These are phyloP conservation scores for Arothron firmamentum DNA, from an alignment of 2,113 vertebrate species.

Conservation along the genomic window DNA sequence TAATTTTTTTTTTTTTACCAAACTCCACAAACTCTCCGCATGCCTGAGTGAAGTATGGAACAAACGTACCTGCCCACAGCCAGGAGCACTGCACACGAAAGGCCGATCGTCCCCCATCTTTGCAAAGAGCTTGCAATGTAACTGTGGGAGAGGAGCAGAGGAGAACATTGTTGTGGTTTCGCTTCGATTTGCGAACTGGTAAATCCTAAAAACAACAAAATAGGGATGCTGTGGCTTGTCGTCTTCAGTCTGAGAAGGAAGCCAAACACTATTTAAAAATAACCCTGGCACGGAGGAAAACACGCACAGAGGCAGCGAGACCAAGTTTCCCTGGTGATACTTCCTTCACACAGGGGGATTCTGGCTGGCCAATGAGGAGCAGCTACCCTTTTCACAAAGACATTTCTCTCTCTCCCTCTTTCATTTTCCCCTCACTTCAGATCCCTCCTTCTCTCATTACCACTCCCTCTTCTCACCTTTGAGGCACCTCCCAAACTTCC, in stretches of 20 bases:
- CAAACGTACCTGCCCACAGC: slow-evolving; percentile 95
- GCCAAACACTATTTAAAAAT: slow-evolving; percentile 75
- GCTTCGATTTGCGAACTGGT: slow-evolving; percentile 43
- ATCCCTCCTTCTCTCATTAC: slow-evolving; percentile 47
- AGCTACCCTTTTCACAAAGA: slow-evolving; percentile 57
- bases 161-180: slow-evolving; percentile 72
- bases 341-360: slow-evolving; percentile 72
- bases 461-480: slow-evolving; percentile 55
- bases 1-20: neutral
- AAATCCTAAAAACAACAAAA: slow-evolving; percentile 56
- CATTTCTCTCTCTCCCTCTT: slow-evolving; percentile 50
- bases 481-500: slow-evolving; percentile 32
- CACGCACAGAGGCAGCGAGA: slow-evolving; percentile 65
- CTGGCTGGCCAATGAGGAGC: slow-evolving; percentile 64
- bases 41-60: slow-evolving; percentile 24
- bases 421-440: slow-evolving; percentile 33
- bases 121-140: slow-evolving; percentile 78
- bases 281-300: slow-evolving; percentile 71
- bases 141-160: slow-evolving; percentile 74
- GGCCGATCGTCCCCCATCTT: slow-evolving; percentile 97
- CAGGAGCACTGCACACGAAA: slow-evolving; percentile 92
- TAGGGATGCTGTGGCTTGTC: slow-evolving; percentile 67
- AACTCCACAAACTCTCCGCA: slow-evolving; percentile 12
- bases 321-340: slow-evolving; percentile 78
- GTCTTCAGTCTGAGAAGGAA: slow-evolving; percentile 69